Percentiles rank a stretch among this genome's conserved stretches.
Evolutionary conservation across 2,113 vertebrate genomes (phyloP).

Genomic region (Candoia aspera): DNA sequence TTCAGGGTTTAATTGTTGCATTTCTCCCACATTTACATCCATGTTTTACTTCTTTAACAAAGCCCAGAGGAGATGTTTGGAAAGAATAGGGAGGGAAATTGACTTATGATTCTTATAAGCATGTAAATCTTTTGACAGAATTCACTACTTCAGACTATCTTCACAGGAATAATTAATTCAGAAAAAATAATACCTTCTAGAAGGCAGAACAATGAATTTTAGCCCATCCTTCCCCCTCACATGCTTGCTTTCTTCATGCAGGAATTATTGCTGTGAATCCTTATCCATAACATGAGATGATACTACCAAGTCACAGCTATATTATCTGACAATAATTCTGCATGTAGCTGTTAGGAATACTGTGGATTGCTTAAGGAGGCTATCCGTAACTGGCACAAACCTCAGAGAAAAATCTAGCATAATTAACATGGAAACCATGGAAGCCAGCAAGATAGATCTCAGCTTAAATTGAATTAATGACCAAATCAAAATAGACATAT

Average conservation of each 20-base stretch:
- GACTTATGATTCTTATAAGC: background rate
- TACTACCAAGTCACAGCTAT: background rate
- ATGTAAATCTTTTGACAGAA: background rate
- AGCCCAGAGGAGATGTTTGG: background rate
- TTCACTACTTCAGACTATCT: background rate
- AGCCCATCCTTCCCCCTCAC: background rate
- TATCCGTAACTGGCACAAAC: background rate
- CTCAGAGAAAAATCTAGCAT: background rate
- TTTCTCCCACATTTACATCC: background rate
- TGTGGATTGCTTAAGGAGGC: background rate
- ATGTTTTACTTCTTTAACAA: background rate
- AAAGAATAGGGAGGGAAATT: background rate
- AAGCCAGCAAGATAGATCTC: background rate
- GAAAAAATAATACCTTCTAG: background rate
- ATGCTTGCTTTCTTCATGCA: background rate
- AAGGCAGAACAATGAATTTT: background rate
- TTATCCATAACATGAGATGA: background rate
- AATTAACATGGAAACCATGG: background rate
- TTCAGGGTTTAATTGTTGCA: background rate
- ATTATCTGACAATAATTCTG: background rate
- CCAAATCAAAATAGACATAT: background rate
- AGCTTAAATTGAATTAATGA: background rate
- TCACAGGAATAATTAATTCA: background rate
- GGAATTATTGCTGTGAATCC: background rate
- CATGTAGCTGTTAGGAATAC: background rate